Evolutionary conservation across 2,113 vertebrate genomes (phyloP).

Genomic region (Sylvilagus bachmani): DNA sequence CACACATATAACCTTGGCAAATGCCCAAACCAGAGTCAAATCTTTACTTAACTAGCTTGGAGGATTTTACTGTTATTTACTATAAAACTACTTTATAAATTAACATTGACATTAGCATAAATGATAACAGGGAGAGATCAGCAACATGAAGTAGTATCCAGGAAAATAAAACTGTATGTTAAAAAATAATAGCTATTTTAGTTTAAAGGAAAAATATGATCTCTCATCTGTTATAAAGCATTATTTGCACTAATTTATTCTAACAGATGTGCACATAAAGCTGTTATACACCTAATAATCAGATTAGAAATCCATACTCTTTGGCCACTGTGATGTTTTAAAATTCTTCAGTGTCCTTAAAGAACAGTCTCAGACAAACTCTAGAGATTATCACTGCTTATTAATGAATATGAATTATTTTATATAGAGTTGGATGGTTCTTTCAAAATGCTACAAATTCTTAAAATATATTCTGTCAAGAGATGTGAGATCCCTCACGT

Average conservation of each 20-base stretch:
- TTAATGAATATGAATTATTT: neutral
- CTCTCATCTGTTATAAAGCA: slow-evolving; percentile 74
- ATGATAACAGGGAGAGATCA: neutral
- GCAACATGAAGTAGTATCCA: neutral
- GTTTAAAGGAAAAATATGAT: slow-evolving; percentile 18
- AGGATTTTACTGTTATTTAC: neutral
- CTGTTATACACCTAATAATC: slow-evolving; percentile 85
- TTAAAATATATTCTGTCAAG: neutral
- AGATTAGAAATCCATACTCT: slow-evolving; percentile 79
- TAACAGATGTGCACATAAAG: slow-evolving; percentile 84
- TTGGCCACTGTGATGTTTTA: slow-evolving; percentile 83
- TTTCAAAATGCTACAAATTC: slow-evolving; percentile 11
- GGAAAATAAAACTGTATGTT: slow-evolving; percentile 21
- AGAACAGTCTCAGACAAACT: neutral
- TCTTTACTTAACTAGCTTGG: slow-evolving; percentile 43
- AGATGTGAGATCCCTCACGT: neutral
- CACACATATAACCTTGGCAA: slow-evolving; percentile 39
- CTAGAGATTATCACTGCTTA: neutral
- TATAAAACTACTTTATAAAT: slow-evolving; percentile 49
- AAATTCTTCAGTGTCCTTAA: slow-evolving; percentile 47
- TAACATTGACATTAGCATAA: neutral
- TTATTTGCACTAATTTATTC: slow-evolving; percentile 71
- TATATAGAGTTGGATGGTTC: neutral
- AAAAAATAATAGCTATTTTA: slow-evolving; percentile 61
- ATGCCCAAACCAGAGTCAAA: slow-evolving; percentile 57